These are phyloP conservation scores for Patella ulyssiponensis DNA, from an alignment of 2,888 invertebrate genomes.

Conservation along the genomic window DNA sequence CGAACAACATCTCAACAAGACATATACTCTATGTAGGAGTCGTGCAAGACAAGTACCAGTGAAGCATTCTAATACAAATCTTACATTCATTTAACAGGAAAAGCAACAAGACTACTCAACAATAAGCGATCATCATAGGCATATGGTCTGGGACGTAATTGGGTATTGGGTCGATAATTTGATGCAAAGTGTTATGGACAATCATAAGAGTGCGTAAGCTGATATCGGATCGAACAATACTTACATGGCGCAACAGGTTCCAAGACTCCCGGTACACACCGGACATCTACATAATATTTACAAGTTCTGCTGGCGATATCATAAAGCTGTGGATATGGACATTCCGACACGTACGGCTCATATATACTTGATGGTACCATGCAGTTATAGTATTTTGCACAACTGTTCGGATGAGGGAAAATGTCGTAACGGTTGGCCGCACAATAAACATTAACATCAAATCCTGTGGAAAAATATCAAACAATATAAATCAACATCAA, in stretches of 20 bases:
- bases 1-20: too few relatives aligned
- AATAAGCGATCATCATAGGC: too few relatives aligned
- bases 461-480: neutral
- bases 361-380: neutral
- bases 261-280: slow-evolving; percentile 21
- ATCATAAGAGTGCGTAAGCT: too few relatives aligned
- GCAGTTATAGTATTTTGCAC: slow-evolving; percentile 56
- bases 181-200: too few relatives aligned
- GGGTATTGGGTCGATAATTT: too few relatives aligned
- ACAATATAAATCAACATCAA: too few relatives aligned
- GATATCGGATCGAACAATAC: neutral
- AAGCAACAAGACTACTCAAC: too few relatives aligned
- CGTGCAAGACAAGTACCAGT: too few relatives aligned
- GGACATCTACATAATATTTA: slow-evolving; percentile 19
- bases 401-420: slow-evolving; percentile 48
- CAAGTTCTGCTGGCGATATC: slow-evolving; percentile 22
- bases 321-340: slow-evolving; percentile 30
- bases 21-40: too few relatives aligned
- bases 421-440: slow-evolving; percentile 41
- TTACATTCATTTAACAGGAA: too few relatives aligned
- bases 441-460: slow-evolving; percentile 43
- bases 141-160: too few relatives aligned
- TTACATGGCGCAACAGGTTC: slow-evolving; percentile 33
- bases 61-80: too few relatives aligned
- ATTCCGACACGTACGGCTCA: slow-evolving; percentile 29